A percentile compares a stretch with the other conserved stretches of the same genome.
These are phyloP conservation scores for Rhinoderma darwinii DNA, from an alignment of 2,113 vertebrate genomes.

Conservation along the genomic window DNA sequence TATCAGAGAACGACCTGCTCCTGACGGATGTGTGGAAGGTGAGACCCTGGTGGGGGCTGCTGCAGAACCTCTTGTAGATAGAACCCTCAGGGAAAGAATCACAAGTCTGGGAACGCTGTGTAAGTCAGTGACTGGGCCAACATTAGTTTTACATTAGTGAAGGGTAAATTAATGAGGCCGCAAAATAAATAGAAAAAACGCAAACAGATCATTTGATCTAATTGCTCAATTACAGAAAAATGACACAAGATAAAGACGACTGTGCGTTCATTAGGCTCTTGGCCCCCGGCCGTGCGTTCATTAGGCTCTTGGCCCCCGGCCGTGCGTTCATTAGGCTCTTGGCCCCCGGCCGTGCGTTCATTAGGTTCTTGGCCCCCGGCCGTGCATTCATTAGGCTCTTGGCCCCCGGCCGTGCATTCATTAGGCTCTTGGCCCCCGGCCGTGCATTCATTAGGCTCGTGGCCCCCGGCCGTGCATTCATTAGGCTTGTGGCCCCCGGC, in stretches of 20 bases:
- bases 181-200: constrained; percentile 10
- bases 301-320: too few species aligned
- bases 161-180: background rate
- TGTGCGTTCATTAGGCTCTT: background rate
- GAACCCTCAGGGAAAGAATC: background rate
- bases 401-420: too few species aligned
- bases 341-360: too few species aligned
- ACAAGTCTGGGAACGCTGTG: background rate
- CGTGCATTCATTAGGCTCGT: too few species aligned
- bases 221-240: background rate
- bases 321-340: too few species aligned
- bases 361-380: too few species aligned
- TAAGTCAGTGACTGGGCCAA: background rate
- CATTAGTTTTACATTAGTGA: background rate
- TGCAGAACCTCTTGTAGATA: background rate
- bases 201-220: background rate
- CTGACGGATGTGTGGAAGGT: too few species aligned
- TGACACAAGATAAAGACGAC: background rate
- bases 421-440: too few species aligned
- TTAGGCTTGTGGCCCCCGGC: too few species aligned
- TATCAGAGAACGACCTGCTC: too few species aligned
- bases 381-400: too few species aligned
- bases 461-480: too few species aligned
- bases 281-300: background rate
- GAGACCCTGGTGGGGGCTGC: background rate